Evolutionary conservation across 2,888 invertebrate genomes (phyloP).

Genomic region (Cosmorhoe ocellata): DNA sequence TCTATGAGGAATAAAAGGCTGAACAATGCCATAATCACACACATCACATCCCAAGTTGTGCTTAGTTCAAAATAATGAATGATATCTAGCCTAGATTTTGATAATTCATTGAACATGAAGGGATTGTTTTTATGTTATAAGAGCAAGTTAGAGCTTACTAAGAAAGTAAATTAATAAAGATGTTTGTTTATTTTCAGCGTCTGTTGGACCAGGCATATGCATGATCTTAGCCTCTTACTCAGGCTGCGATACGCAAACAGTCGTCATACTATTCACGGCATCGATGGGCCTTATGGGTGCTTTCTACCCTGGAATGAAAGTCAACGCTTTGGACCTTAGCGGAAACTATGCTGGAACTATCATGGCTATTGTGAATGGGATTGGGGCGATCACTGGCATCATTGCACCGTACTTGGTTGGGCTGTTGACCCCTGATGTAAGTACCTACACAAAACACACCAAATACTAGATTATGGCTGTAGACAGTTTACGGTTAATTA

Average conservation of each 20-base stretch:
- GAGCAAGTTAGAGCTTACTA: no score
- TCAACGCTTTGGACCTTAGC: slow-evolving; percentile 86
- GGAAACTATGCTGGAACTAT: slow-evolving; percentile 86
- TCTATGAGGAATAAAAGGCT: no score
- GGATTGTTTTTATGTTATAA: no score
- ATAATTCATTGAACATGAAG: no score
- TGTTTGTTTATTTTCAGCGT: slow-evolving; percentile 66
- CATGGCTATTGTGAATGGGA: slow-evolving; percentile 87
- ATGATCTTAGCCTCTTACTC: slow-evolving; percentile 87
- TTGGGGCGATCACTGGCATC: slow-evolving; percentile 87
- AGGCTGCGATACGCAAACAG: slow-evolving; percentile 83
- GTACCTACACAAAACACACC: slow-evolving; percentile 40
- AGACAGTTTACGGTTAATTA: no score
- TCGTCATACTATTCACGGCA: slow-evolving; percentile 84
- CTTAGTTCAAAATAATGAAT: no score
- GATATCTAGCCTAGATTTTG: no score
- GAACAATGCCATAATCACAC: no score
- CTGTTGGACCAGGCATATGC: slow-evolving; percentile 85
- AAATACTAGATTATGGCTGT: no score
- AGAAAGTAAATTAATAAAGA: no score
- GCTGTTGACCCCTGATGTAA: slow-evolving; percentile 84
- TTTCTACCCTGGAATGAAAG: slow-evolving; percentile 87
- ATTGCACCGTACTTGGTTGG: slow-evolving; percentile 87
- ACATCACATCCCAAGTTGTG: no score
- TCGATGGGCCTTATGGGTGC: slow-evolving; percentile 88